phyloP scores from a whole-genome alignment of 1,140 invertebrate genomes.

The Campoletis sonorensis region DNA sequence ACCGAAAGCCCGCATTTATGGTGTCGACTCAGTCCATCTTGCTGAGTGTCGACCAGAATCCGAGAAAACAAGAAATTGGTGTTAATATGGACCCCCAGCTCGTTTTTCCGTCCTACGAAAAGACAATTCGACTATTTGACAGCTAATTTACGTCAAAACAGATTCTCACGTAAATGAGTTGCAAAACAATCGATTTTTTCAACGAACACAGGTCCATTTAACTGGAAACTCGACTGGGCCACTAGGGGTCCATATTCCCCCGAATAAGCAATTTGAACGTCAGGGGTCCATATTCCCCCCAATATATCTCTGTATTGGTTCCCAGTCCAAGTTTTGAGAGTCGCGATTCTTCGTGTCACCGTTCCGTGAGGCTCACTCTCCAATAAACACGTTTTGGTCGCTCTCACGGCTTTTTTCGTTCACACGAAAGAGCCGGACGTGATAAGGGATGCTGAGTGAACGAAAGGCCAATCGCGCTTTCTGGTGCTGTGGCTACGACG shows the following conservation, averaged over 20 bases:
- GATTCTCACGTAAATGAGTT: too few relatives aligned
- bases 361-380: not conserved
- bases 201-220: too few relatives aligned
- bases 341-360: not conserved
- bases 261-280: too few relatives aligned
- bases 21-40: not conserved
- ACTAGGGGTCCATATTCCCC: too few relatives aligned
- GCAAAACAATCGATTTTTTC: not conserved
- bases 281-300: too few relatives aligned
- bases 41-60: too few relatives aligned
- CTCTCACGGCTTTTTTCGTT: not conserved
- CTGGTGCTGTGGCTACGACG: not conserved
- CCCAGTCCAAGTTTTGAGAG: not conserved
- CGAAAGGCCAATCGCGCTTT: not conserved
- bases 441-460: conserved; percentile 12
- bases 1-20: not conserved
- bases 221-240: too few relatives aligned
- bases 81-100: not conserved
- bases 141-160: too few relatives aligned
- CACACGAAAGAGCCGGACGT: not conserved
- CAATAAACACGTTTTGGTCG: conserved; percentile 15
- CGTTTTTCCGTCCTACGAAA: not conserved
- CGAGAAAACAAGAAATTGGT: too few relatives aligned
- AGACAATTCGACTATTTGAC: not conserved
- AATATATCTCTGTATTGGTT: too few relatives aligned